Base-by-base conservation (phyloP, 1,140 invertebrate genomes). In the Diabrotica undecimpunctata region DNA sequence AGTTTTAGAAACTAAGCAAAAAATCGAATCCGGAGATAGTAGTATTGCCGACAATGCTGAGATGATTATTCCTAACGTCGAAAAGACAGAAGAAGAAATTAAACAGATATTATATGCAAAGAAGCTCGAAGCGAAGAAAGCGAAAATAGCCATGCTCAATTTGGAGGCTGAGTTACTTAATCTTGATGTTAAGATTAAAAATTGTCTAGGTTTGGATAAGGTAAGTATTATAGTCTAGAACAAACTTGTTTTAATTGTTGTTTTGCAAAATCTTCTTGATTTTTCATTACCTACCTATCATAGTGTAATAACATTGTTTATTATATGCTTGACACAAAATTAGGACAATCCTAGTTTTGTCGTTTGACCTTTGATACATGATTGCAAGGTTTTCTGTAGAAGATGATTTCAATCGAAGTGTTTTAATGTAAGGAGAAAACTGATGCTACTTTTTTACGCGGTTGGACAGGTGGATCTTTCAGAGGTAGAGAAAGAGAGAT, bases 1-100 rank as follows among this genome's bases (percentile, higher is more conserved):
- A 51, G 85, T 84, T 13, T 74, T 85, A 53, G 82, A 80, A 54
- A 68, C 88, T 7, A 88, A 87, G 73, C 69, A 79, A 25, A 80
- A 85, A 67, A 75, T 88, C 12, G 84, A 76, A 67, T 66, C 70
- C 5, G 66, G 66, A 5, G 53, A 64, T 9, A 58, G 54, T 51
- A 55, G 51, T 39, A 38, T 62, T n/a, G 14, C 12, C 7, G 52
- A 39, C 36, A 14, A 62, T 14, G 11, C 25, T 10, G 37, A 62
- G 11, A 10, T 54, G 7, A 59, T 70, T 50, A 61, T 72, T 35
- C 54, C 64, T 9, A 64, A 73, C 37, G 61, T 70, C 36, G 39
- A 61, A 11, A 60, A 75, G 35, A 69, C 66, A 10, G 60, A 61
- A 57, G 70, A 71, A 14, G 76, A 80, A 36, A 50, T 81, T 5